A percentile compares a stretch with the other conserved stretches of the same genome.
These are phyloP conservation scores for Morelia viridis DNA, from an alignment of 2,797 vertebrate species.

Conservation along the genomic window DNA sequence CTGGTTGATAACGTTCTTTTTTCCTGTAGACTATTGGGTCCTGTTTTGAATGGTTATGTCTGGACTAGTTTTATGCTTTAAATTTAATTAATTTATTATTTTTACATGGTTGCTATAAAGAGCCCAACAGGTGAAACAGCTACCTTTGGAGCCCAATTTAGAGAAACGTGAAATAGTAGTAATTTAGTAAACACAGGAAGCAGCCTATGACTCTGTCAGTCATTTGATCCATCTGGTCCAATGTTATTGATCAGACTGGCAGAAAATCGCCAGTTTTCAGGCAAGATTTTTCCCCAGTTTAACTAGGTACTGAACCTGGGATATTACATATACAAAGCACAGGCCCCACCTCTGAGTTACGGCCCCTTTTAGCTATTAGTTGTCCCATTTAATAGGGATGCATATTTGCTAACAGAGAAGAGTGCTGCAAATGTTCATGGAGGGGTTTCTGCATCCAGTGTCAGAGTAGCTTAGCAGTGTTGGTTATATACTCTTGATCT, in stretches of 20 bases:
- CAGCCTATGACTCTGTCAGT: neutral
- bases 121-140: neutral
- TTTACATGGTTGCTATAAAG: neutral
- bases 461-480: neutral
- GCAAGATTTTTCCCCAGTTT: neutral
- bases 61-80: neutral
- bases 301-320: neutral
- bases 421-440: neutral
- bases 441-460: neutral
- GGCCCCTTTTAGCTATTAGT: neutral
- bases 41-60: neutral
- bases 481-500: neutral
- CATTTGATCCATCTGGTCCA: no score
- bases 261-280: neutral
- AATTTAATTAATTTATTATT: neutral
- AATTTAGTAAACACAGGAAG: neutral
- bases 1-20: neutral
- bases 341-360: neutral
- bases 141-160: neutral
- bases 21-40: neutral
- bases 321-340: neutral
- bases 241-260: neutral
- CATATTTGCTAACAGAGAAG: neutral
- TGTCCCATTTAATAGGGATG: neutral
- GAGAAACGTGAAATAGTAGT: neutral